Conservation (phyloP, 2,888 invertebrate genomes). For the Caenorhabditis angaria region DNA sequence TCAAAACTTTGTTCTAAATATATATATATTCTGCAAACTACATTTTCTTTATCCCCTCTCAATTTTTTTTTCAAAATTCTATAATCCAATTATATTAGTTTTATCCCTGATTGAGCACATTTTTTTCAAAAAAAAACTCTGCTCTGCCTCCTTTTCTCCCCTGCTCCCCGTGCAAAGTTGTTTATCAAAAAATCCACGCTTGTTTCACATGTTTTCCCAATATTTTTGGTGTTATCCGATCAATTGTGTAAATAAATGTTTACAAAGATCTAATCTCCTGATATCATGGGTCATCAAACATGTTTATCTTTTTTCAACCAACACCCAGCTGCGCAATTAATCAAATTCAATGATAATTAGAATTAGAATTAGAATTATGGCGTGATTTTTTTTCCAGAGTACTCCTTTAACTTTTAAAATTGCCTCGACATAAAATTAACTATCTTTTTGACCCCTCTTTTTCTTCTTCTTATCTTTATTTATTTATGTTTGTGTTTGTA, state of each 20-base stretch:
- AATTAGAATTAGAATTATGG: background rate
- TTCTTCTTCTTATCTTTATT: constrained; percentile 4
- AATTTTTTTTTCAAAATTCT: too few species aligned
- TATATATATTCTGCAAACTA: too few species aligned
- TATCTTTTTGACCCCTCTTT: too few species aligned
- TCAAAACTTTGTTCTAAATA: too few species aligned
- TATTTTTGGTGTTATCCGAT: background rate
- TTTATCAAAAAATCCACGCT: background rate
- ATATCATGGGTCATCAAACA: background rate
- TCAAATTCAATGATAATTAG: too few species aligned
- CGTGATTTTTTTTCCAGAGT: background rate
- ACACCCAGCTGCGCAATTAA: background rate
- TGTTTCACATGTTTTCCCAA: background rate
- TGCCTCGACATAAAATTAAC: too few species aligned
- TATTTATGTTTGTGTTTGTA: background rate
- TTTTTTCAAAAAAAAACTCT: too few species aligned
- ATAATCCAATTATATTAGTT: too few species aligned
- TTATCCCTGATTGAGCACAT: too few species aligned
- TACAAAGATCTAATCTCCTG: background rate
- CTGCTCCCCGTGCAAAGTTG: too few species aligned
- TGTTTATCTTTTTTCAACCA: background rate
- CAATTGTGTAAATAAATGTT: background rate
- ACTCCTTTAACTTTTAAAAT: background rate
- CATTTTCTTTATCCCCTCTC: too few species aligned
- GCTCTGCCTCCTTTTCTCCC: too few species aligned